Evolutionary conservation across 2,113 vertebrate species (phyloP).

Genomic region (Colossoma macropomum): DNA sequence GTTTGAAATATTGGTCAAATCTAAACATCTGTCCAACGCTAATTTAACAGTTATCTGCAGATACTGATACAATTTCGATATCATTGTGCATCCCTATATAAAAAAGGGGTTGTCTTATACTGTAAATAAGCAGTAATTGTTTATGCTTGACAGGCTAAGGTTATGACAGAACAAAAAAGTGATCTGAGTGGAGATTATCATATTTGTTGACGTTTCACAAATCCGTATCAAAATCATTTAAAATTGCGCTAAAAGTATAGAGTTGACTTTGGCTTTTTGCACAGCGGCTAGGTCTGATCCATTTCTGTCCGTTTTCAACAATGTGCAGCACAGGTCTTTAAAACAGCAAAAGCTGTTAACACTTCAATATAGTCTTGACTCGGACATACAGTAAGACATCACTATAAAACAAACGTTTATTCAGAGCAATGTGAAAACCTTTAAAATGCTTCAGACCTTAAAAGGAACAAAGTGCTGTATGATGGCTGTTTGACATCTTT

Average conservation of each 20-base stretch:
- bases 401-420: constrained; percentile 73
- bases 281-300: constrained; percentile 66
- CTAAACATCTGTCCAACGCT: neutral
- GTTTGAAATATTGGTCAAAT: neutral
- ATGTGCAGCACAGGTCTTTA: constrained; percentile 62
- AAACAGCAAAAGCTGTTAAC: constrained; percentile 53
- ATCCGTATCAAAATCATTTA: constrained; percentile 47
- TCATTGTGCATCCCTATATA: neutral
- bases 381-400: constrained; percentile 74
- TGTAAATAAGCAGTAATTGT: constrained; percentile 39
- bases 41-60: too few species aligned
- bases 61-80: neutral
- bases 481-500: constrained; percentile 69
- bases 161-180: neutral
- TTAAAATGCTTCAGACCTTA: constrained; percentile 73
- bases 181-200: constrained; percentile 21
- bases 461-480: constrained; percentile 81
- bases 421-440: constrained; percentile 74
- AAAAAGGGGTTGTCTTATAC: neutral
- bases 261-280: constrained; percentile 58
- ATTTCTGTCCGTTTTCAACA: constrained; percentile 26
- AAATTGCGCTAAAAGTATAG: constrained; percentile 43
- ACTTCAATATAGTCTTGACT: constrained; percentile 44
- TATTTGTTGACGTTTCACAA: constrained; percentile 39
- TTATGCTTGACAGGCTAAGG: neutral